phyloP scores from a whole-genome alignment of 2,797 vertebrate species.

The Selene dorsalis region DNA sequence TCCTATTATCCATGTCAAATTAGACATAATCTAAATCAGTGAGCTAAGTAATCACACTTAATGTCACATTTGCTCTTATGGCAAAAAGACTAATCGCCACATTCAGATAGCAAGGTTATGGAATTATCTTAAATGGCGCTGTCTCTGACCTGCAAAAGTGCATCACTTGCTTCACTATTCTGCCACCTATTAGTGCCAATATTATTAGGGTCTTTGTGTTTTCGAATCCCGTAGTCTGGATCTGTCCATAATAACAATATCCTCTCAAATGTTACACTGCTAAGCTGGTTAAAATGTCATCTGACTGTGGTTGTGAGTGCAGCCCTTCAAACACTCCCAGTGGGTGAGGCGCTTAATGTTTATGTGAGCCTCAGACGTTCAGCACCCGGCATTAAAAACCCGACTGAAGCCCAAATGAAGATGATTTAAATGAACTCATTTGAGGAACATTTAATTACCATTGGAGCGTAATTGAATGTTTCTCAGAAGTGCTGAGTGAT shows the following conservation, averaged over 20 bases:
- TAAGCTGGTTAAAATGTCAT: conserved; percentile 78
- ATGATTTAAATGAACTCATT: conserved; percentile 84
- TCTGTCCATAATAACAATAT: conserved; percentile 61
- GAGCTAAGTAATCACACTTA: conserved; percentile 53
- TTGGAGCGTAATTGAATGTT: conserved; percentile 82
- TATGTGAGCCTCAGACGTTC: conserved; percentile 64
- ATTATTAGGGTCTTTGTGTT: conserved; percentile 43
- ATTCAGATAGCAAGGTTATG: conserved; percentile 52
- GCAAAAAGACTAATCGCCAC: conserved; percentile 47
- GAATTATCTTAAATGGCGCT: conserved; percentile 40
- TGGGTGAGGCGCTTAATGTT: conserved; percentile 71
- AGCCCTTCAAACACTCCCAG: conserved; percentile 71
- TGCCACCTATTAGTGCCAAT: conserved; percentile 6
- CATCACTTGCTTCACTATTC: conserved; percentile 29
- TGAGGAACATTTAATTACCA: conserved; percentile 84
- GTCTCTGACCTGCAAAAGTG: conserved; percentile 44
- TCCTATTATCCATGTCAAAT: conserved; percentile 67
- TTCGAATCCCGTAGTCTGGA: conserved; percentile 50
- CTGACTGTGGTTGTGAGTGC: conserved; percentile 69
- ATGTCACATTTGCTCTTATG: conserved; percentile 58
- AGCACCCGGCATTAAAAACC: conserved; percentile 72
- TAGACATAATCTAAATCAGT: conserved; percentile 55
- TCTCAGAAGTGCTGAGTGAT: conserved; percentile 81
- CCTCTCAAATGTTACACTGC: conserved; percentile 58
- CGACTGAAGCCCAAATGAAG: conserved; percentile 74